These are phyloP conservation scores for Corythoichthys intestinalis DNA, from an alignment of 2,113 vertebrate species.

Conservation along the genomic window DNA sequence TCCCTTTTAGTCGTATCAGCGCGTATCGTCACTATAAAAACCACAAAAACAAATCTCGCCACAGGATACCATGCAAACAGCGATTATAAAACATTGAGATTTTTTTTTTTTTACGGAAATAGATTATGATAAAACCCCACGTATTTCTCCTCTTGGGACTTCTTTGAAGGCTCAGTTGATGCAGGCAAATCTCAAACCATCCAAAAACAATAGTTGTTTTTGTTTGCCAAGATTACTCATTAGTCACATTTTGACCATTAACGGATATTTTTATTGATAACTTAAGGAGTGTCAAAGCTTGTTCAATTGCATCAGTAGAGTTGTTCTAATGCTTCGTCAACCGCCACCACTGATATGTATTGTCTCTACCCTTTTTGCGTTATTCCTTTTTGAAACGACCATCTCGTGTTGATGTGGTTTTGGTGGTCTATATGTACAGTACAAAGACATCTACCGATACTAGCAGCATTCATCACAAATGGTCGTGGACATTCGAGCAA, in stretches of 20 bases:
- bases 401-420: slow-evolving; percentile 52
- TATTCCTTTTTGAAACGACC: background rate
- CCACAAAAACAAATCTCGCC: slow-evolving; percentile 71
- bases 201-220: slow-evolving; percentile 33
- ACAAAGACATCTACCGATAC: slow-evolving; percentile 71
- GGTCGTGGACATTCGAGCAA: slow-evolving; percentile 70
- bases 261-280: slow-evolving; percentile 16
- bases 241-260: background rate
- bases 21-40: slow-evolving; percentile 63
- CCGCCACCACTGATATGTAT: slow-evolving; percentile 66
- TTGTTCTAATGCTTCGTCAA: slow-evolving; percentile 49
- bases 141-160: slow-evolving; percentile 47
- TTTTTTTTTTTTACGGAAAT: slow-evolving; percentile 31
- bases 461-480: slow-evolving; percentile 77
- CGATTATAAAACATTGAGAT: slow-evolving; percentile 69
- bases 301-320: slow-evolving; percentile 61
- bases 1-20: background rate
- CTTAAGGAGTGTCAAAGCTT: slow-evolving; percentile 27
- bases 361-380: slow-evolving; percentile 56
- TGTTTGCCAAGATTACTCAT: background rate
- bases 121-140: slow-evolving; percentile 50
- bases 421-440: slow-evolving; percentile 68
- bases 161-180: slow-evolving; percentile 75
- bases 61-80: slow-evolving; percentile 76
- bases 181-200: slow-evolving; percentile 67